Percentiles rank a stretch among this genome's conserved stretches.
phyloP scores from a whole-genome alignment of 2,797 vertebrate species.

The Vultur gryphus region DNA sequence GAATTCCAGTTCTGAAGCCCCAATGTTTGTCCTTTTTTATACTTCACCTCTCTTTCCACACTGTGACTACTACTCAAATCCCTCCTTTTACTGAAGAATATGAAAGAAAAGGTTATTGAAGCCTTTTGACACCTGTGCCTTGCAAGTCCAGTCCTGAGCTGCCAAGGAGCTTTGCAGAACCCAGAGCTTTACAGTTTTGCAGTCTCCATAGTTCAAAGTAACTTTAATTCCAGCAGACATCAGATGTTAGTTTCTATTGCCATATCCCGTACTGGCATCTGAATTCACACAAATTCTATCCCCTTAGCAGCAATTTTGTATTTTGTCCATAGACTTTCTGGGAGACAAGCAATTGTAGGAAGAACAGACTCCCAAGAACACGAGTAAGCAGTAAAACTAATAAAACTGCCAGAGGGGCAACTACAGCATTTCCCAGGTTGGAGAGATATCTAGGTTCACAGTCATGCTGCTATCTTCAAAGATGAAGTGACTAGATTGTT shows the following conservation, averaged over 20 bases:
- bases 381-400: not conserved
- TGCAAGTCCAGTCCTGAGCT: not conserved
- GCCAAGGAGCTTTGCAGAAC: not conserved
- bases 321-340: not conserved
- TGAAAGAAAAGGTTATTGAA: not conserved
- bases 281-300: not conserved
- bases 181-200: not conserved
- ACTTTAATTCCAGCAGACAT: not conserved
- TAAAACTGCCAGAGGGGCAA: not conserved
- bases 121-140: not conserved
- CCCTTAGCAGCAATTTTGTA: not conserved
- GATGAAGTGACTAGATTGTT: not conserved
- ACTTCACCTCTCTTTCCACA: not conserved
- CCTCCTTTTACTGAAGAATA: not conserved
- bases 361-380: not conserved
- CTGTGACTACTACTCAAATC: not conserved
- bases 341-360: not conserved
- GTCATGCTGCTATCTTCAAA: not conserved
- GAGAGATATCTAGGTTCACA: not conserved
- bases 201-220: not conserved
- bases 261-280: not conserved
- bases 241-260: not conserved
- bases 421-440: slow-evolving; percentile 2
- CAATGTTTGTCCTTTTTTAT: not conserved
- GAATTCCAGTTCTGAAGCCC: not conserved